Base-by-base conservation (phyloP, 1,140 invertebrate species). In the Helicoverpa zea region DNA sequence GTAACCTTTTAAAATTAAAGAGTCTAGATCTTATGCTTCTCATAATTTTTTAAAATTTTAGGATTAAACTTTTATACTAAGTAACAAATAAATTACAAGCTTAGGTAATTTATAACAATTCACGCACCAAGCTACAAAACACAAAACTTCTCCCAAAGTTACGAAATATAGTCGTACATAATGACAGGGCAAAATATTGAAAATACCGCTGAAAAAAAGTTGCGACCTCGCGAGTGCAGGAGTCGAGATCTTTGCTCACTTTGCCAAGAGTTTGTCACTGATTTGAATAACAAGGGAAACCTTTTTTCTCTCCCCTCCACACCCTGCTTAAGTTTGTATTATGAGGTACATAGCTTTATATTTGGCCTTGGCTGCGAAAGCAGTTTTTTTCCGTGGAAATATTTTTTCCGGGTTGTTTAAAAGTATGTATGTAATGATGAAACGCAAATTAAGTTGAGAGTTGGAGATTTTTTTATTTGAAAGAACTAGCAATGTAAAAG, bases 201-300 rank as follows among this genome's bases (percentile, higher is more conserved):
- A 66, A 66, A 77, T 64, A 66, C 75, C 14, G 49, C 51, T 49
- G 54, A 63, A 68, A 79, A 79, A 85, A 85, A 83, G 70, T 85
- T 81, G 35, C 66, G 2, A 83, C 76, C 73, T 75, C 63, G 18
- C 12, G 70, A 73, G 77, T 84, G 82, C 64, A 83, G 82, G 84
- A 85, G 82, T 74, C 72, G 79, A 80, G 79, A 81, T 83, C 83
- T 82, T 80, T 80, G 66, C 70, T 58, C 74, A 61, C 77, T 84
- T 83, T 75, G 74, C 35, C 68, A 52, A 84, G 87, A 90, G 81
- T 90, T 90, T 87, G 83, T 87, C 83, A 85, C 76, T 87, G 81
- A 89, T 91, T 90, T 91, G 85, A 90, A 90, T 90, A 91, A 91
- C 88, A 91, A 86, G 88, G 76, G 84, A 91, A 88, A 87, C 86